These are phyloP conservation scores for Latrodectus hesperus DNA, from an alignment of 2,888 invertebrate species.

Conservation along the genomic window DNA sequence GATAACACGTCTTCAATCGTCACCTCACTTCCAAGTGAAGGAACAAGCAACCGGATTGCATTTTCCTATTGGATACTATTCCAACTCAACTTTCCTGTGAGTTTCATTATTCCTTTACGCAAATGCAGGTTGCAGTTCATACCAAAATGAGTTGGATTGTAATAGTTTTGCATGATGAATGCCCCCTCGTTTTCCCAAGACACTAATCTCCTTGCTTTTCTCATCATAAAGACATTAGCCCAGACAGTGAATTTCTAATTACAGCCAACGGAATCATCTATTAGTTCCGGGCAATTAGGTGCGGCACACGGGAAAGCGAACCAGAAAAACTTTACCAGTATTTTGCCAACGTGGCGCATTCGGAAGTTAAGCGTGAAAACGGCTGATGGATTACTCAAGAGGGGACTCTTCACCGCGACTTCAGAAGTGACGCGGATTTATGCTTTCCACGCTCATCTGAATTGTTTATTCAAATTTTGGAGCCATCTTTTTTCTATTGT, in stretches of 20 bases:
- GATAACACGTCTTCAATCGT: too few relatives aligned
- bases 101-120: too few relatives aligned
- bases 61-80: too few relatives aligned
- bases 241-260: conserved; percentile 42
- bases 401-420: conserved; percentile 43
- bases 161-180: too few relatives aligned
- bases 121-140: too few relatives aligned
- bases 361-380: conserved; percentile 53
- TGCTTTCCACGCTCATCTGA: conserved; percentile 25
- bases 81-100: too few relatives aligned
- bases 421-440: conserved; percentile 38
- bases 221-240: conserved; percentile 13
- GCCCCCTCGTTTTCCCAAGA: too few relatives aligned
- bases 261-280: conserved; percentile 37
- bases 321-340: not conserved
- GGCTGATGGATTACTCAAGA: conserved; percentile 51
- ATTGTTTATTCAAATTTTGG: conserved; percentile 32
- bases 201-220: not conserved
- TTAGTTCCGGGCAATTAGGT: conserved; percentile 68
- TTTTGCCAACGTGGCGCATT: conserved; percentile 46
- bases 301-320: conserved; percentile 1
- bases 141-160: too few relatives aligned
- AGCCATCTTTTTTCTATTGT: not conserved
- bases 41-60: too few relatives aligned
- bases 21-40: too few relatives aligned